phyloP scores from a whole-genome alignment of 2,113 vertebrate genomes.

The Notechis scutatus region DNA sequence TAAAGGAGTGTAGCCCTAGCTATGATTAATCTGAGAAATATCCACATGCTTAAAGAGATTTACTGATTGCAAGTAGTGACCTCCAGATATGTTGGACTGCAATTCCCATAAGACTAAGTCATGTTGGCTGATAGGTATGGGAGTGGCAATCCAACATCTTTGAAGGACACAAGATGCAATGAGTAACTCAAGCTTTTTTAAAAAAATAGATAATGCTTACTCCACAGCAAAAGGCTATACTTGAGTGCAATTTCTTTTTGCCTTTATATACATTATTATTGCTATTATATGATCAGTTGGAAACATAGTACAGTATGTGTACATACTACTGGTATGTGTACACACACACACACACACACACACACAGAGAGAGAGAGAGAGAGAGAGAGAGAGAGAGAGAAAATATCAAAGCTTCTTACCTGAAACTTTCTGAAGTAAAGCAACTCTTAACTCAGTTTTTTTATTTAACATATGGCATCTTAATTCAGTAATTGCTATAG shows the following conservation, averaged over 20 bases:
- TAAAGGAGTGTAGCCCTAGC: background rate
- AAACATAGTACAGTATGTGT: conserved; percentile 53
- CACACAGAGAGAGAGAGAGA: background rate
- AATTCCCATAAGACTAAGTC: background rate
- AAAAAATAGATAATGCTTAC: background rate
- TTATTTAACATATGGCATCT: background rate
- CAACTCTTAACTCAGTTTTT: conserved; percentile 49
- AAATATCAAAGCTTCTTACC: conserved; percentile 54
- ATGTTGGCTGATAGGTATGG: background rate
- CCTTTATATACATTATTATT: background rate
- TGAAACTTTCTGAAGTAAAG: conserved; percentile 47
- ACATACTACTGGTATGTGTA: conserved; percentile 33
- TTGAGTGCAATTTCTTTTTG: conserved; percentile 15
- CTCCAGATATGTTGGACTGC: background rate
- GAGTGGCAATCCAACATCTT: background rate
- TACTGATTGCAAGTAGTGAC: background rate
- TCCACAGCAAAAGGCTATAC: conserved; percentile 18
- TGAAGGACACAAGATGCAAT: background rate
- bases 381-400: background rate
- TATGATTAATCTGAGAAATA: background rate
- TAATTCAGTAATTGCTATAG: conserved; percentile 56
- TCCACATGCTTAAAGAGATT: background rate
- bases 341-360: background rate
- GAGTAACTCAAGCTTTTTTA: background rate
- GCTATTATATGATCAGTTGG: conserved; percentile 13